Percentiles rank a stretch among this genome's conserved stretches.
Conservation (phyloP, 2,113 vertebrate species). For the Telmatochromis sp. region DNA sequence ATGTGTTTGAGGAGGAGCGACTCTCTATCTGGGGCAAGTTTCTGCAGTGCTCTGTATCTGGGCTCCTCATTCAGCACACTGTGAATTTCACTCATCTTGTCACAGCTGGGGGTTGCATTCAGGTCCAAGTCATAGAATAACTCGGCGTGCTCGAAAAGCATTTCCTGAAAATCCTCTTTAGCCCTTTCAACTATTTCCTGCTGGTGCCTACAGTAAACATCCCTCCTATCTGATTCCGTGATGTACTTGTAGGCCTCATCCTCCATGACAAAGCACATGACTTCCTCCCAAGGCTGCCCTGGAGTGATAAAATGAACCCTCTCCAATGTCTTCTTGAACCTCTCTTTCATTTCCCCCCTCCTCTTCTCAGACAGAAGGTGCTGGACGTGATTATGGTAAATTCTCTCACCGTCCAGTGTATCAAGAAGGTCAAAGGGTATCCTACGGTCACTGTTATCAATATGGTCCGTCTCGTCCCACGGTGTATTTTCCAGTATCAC, state of each 20-base stretch:
- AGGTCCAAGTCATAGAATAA: slow-evolving; percentile 98
- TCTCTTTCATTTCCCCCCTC: slow-evolving; percentile 94
- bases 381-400: slow-evolving; percentile 93
- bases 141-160: slow-evolving; percentile 98
- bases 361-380: slow-evolving; percentile 92
- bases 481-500: slow-evolving; percentile 89
- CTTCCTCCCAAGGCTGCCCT: slow-evolving; percentile 95
- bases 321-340: slow-evolving; percentile 96
- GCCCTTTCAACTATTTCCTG: slow-evolving; percentile 98
- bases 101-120: slow-evolving; percentile 93
- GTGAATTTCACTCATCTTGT: slow-evolving; percentile 98
- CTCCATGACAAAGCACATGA: slow-evolving; percentile 95
- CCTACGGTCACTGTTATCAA: slow-evolving; percentile 91
- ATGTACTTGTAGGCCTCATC: slow-evolving; percentile 97
- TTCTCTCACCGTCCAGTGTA: slow-evolving; percentile 86
- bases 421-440: slow-evolving; percentile 93
- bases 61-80: slow-evolving; percentile 94
- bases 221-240: slow-evolving; percentile 88
- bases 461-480: slow-evolving; percentile 95
- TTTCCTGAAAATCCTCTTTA: slow-evolving; percentile 99
- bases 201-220: slow-evolving; percentile 93
- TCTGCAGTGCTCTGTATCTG: slow-evolving; percentile 95
- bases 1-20: slow-evolving; percentile 98
- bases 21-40: slow-evolving; percentile 94
- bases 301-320: slow-evolving; percentile 94